Evolutionary conservation across 1,140 invertebrate species (phyloP), one percentile per base, ranked within the genome.

Genomic region (Neelides sp.): DNA sequence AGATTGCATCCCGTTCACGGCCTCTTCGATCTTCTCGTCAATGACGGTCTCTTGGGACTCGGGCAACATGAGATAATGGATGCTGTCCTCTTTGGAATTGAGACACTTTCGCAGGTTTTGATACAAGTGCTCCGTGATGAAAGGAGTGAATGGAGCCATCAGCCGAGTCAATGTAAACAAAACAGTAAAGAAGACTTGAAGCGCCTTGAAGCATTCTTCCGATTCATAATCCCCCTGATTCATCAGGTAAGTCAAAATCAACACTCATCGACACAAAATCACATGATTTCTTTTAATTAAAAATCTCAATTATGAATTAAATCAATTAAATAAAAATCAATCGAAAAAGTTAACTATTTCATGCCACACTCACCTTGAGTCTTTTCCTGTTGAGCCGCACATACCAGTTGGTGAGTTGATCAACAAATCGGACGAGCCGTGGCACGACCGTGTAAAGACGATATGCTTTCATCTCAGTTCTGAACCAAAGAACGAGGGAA

Each of bases 331-430:
- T 42, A 4, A 10, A 5, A 3, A 10, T 20, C n/a, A n/a, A n/a
- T n/a, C n/a, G n/a, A n/a, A n/a, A 40, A 48, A 48, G 10, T 8
- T 32, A 13, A 27, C 36, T 15, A 23, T 19, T 1, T 28, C 27
- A 32, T n/a, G n/a, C n/a, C n/a, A n/a, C n/a, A n/a, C n/a, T n/a
- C 47, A 67, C 70, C 69, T 79, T 95, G 32, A 98, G 75, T 39
- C 95, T 75, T 63, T 82, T 85, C 44, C 95, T 76, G 66, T 98
- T 98, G 78, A 98, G 88, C 49, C 94, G 75, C 7, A 99, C 91
- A 66, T 98, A 97, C 91, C 93, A 97, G 66, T 98, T 99, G 4
- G 93, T 98, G 2, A 99, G 74, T 64, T 96, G 86, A 64, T 98
- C 92, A 57, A 98, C 91, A 67, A 93, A 98, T 65, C 93, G 92